Evolutionary conservation across 1,140 invertebrate genomes (phyloP).

Genomic region (Trichoplusia ni): DNA sequence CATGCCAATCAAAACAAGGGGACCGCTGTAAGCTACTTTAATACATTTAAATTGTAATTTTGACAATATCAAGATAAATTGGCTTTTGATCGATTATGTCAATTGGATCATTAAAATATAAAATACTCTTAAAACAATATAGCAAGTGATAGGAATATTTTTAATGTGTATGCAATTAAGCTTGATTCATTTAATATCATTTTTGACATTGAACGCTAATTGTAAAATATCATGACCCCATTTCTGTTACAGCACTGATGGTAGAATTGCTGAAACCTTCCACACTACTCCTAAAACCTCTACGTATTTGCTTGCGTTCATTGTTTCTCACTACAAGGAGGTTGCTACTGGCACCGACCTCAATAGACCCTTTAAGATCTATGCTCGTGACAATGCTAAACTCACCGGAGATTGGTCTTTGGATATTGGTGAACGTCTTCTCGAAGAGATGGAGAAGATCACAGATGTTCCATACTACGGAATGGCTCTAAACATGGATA

Average conservation of each 20-base stretch:
- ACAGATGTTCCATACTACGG: constrained; percentile 79
- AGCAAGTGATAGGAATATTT: too few relatives aligned
- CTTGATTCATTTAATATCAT: too few relatives aligned
- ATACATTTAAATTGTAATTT: background rate
- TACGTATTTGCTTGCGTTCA: constrained; percentile 93
- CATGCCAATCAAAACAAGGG: constrained; percentile 66
- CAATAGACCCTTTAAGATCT: constrained; percentile 84
- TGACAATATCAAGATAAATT: too few relatives aligned
- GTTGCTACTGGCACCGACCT: constrained; percentile 45
- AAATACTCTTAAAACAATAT: background rate
- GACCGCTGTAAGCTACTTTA: constrained; percentile 25
- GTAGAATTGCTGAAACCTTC: constrained; percentile 62
- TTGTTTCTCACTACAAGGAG: constrained; percentile 88
- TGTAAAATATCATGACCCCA: too few relatives aligned
- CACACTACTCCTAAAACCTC: constrained; percentile 88
- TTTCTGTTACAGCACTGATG: constrained; percentile 40
- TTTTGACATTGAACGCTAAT: too few relatives aligned
- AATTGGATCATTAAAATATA: too few relatives aligned
- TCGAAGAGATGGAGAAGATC: constrained; percentile 76
- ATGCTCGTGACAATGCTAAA: constrained; percentile 86
- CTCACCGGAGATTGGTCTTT: constrained; percentile 84
- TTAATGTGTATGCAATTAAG: too few relatives aligned
- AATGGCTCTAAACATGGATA: constrained; percentile 75
- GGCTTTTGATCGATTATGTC: too few relatives aligned
- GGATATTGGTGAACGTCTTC: constrained; percentile 75